These are phyloP conservation scores for Sinhomidia bicolor DNA, from an alignment of 2,888 invertebrate genomes.

Conservation along the genomic window DNA sequence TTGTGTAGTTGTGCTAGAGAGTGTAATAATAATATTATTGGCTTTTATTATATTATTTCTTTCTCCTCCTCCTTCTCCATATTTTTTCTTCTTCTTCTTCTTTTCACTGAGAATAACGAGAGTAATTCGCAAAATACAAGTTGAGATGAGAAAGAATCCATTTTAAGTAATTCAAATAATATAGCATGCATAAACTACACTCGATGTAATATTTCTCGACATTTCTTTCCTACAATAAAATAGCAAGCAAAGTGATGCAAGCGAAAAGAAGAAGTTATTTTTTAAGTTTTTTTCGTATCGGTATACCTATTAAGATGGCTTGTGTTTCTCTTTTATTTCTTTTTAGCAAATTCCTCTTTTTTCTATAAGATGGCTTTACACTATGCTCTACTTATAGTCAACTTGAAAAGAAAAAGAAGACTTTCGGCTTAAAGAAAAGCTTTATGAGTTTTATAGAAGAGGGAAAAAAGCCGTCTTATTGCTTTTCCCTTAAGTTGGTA, in stretches of 20 bases:
- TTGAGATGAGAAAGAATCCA: conserved; percentile 65
- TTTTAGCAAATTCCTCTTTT: too few relatives aligned
- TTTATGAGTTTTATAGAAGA: conserved; percentile 65
- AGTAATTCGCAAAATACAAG: conserved; percentile 67
- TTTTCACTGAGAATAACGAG: not conserved
- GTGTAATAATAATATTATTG: conserved; percentile 49
- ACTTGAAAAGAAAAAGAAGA: conserved; percentile 12
- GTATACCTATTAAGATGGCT: not conserved
- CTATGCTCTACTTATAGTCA: not conserved
- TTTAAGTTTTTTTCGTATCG: not conserved
- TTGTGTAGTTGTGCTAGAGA: conserved; percentile 37
- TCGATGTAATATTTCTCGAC: conserved; percentile 34
- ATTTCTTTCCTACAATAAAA: conserved; percentile 47
- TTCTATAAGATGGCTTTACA: not conserved
- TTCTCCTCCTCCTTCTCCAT: conserved; percentile 22
- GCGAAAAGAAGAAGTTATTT: not conserved
- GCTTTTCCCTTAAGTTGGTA: too few relatives aligned
- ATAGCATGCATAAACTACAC: conserved; percentile 72
- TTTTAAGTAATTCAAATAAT: conserved; percentile 70
- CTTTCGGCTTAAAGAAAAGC: conserved; percentile 56
- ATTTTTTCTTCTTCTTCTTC: conserved; percentile 10
- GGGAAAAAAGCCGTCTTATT: conserved; percentile 60
- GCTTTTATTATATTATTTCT: not conserved
- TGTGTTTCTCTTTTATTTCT: not conserved
- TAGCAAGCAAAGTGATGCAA: conserved; percentile 54